These are phyloP conservation scores for Meandrina meandrites DNA, from an alignment of 92 coral and sea anemone genomes.

Conservation along the genomic window DNA sequence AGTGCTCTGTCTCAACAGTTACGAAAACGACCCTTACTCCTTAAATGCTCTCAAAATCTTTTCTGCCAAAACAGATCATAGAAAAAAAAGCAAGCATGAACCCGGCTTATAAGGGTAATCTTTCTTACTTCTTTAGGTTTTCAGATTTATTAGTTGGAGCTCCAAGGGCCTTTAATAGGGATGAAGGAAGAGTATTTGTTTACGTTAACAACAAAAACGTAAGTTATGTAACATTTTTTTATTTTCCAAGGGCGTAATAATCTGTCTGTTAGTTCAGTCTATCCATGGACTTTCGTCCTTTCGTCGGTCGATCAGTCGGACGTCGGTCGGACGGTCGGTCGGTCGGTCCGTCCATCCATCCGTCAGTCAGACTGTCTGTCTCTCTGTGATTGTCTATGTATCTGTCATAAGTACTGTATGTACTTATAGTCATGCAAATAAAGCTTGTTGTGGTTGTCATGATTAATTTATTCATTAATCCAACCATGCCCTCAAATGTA, in stretches of 20 bases:
- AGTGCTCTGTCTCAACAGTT: not conserved
- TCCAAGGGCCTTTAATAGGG: constrained; percentile 60
- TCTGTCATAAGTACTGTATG: too few species aligned
- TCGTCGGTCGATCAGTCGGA: not conserved
- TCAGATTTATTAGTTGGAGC: constrained; percentile 92
- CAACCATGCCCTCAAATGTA: not conserved
- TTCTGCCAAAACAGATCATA: not conserved
- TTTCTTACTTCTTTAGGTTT: constrained; percentile 46
- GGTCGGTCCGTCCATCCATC: not conserved
- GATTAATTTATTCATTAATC: not conserved
- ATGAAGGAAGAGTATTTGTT: constrained; percentile 87
- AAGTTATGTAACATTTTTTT: not conserved
- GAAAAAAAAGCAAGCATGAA: too few species aligned
- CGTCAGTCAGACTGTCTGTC: not conserved
- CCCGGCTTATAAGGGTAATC: not conserved
- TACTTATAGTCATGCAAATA: too few species aligned
- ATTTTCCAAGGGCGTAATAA: not conserved
- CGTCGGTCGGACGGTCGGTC: not conserved
- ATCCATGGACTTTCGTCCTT: not conserved
- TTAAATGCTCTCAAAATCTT: not conserved
- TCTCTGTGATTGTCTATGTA: not conserved
- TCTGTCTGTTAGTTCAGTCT: not conserved
- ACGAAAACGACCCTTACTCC: not conserved
- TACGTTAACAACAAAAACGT: constrained; percentile 77
- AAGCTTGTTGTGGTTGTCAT: not conserved